Conservation (phyloP, 2,113 vertebrate genomes). For the Podarcis muralis region DNA sequence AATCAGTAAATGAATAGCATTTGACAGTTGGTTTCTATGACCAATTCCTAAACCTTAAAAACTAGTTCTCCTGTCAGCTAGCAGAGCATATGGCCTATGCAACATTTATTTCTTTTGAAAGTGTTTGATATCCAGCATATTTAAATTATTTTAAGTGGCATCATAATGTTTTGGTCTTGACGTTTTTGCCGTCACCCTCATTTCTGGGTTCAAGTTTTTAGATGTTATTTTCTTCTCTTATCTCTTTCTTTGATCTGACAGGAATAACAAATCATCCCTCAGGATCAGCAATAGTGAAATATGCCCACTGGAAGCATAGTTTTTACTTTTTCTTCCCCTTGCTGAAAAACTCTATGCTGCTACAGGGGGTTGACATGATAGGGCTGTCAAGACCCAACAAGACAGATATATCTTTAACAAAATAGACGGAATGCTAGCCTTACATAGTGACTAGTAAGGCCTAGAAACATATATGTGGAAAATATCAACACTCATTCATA, state of each 20-base stretch:
- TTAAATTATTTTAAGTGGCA: conserved; percentile 60
- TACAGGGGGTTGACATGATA: conserved; percentile 73
- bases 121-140: conserved; percentile 58
- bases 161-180: conserved; percentile 45
- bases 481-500: conserved; percentile 44
- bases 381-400: conserved; percentile 71
- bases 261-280: conserved; percentile 68
- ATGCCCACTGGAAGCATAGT: conserved; percentile 70
- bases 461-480: conserved; percentile 60
- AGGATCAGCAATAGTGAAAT: conserved; percentile 65
- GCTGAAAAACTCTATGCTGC: conserved; percentile 69
- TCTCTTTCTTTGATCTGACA: conserved; percentile 75
- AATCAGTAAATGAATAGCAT: conserved; percentile 54
- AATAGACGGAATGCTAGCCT: conserved; percentile 55
- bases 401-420: conserved; percentile 74
- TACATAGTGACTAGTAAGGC: conserved; percentile 48
- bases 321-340: conserved; percentile 64
- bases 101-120: conserved; percentile 75
- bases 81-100: conserved; percentile 69
- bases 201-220: conserved; percentile 62
- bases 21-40: conserved; percentile 45
- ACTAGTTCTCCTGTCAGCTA: conserved; percentile 63
- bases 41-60: conserved; percentile 65
- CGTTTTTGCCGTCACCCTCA: conserved; percentile 49
- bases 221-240: conserved; percentile 64